Evolutionary conservation across 2,113 vertebrate genomes (phyloP).

Genomic region (Pelodiscus sinensis): DNA sequence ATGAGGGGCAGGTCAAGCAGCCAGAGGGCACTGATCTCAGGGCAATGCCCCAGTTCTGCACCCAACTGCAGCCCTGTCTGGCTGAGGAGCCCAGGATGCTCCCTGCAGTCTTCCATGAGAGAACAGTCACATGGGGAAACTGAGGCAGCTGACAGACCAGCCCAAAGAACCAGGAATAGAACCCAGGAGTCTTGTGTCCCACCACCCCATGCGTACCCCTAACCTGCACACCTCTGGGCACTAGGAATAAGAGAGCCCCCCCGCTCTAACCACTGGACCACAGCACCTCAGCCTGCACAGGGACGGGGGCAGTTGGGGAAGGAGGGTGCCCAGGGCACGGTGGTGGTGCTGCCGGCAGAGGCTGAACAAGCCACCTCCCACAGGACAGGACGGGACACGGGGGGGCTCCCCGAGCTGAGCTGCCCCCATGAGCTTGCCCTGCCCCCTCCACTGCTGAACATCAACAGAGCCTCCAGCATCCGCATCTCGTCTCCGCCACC

Average conservation of each 20-base stretch:
- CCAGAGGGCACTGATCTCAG: not conserved
- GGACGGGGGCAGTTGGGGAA: not conserved
- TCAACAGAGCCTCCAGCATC: not conserved
- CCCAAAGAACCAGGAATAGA: not conserved
- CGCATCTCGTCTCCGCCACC: rapidly evolving
- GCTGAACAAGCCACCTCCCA: not conserved
- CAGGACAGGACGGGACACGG: not conserved
- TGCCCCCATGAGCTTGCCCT: not conserved
- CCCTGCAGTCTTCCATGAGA: too few species aligned
- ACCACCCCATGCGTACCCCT: too few species aligned
- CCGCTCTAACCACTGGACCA: not conserved
- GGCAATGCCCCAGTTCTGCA: not conserved
- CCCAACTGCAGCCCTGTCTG: not conserved
- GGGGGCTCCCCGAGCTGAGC: not conserved
- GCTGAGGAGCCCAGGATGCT: not conserved
- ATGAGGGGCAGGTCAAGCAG: not conserved
- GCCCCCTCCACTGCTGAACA: not conserved
- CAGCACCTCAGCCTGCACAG: not conserved
- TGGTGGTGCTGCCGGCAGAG: too few species aligned
- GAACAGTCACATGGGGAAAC: not conserved
- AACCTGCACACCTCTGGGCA: too few species aligned
- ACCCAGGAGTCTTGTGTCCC: not conserved
- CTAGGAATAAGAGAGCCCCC: not conserved
- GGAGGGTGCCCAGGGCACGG: not conserved
- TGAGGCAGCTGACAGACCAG: not conserved